phyloP scores from a whole-genome alignment of 2,113 vertebrate species.

The Echinops telfairi region DNA sequence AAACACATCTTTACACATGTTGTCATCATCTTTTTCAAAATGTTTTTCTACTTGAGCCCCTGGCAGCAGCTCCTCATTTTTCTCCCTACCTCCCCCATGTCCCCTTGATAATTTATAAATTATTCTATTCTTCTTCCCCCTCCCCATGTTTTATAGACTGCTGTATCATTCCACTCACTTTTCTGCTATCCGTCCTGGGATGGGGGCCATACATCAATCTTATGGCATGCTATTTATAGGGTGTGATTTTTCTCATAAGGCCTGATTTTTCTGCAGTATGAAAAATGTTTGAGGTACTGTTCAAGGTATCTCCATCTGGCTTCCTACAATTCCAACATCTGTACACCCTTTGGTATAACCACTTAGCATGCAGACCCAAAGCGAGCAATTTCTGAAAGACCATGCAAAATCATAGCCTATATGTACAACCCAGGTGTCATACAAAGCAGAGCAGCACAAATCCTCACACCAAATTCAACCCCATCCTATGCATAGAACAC shows the following conservation, averaged over 20 bases:
- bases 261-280: neutral
- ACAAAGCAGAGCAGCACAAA: constrained; percentile 22
- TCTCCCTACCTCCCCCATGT: no score
- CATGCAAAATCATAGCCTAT: neutral
- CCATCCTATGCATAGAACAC: neutral
- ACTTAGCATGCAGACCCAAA: neutral
- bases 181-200: no score
- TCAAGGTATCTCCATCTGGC: neutral
- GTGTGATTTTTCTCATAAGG: neutral
- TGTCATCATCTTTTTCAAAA: no score
- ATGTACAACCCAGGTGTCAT: neutral
- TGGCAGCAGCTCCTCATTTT: no score
- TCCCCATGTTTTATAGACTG: no score
- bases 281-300: neutral
- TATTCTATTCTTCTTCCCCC: no score
- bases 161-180: no score
- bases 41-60: no score
- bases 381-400: neutral
- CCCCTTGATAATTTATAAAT: no score
- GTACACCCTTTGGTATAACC: neutral
- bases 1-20: no score
- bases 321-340: neutral
- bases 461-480: neutral
- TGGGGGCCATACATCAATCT: no score
- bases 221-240: neutral